A percentile compares a stretch with the other conserved stretches of the same genome.
Evolutionary conservation across 2,888 invertebrate species (phyloP).

Genomic region (Notocelia uddmanniana): DNA sequence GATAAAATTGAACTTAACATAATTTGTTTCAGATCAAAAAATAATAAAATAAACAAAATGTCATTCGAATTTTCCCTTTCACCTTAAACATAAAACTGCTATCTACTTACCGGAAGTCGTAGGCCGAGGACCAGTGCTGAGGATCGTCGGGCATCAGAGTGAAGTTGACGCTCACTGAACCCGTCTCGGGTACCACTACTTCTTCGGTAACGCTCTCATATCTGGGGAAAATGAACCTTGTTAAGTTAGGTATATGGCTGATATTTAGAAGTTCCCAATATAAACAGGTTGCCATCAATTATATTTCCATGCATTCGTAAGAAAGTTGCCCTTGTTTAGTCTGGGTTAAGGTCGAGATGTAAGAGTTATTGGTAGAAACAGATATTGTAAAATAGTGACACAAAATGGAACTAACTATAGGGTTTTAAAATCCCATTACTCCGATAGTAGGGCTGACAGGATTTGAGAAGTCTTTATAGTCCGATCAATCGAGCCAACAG

Average conservation of each 20-base stretch:
- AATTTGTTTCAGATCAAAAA: background rate
- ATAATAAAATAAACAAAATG: background rate
- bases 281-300: too few species aligned
- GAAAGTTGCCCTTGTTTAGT: too few species aligned
- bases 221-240: conserved; percentile 63
- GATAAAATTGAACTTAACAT: background rate
- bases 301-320: too few species aligned
- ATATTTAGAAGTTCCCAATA: conserved; percentile 2
- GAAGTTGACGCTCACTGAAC: conserved; percentile 89
- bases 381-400: too few species aligned
- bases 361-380: too few species aligned
- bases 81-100: conserved; percentile 16
- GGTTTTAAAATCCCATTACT: too few species aligned
- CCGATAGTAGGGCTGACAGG: too few species aligned
- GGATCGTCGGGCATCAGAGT: conserved; percentile 93
- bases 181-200: conserved; percentile 86
- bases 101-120: conserved; percentile 89
- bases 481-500: too few species aligned
- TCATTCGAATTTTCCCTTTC: conserved; percentile 5
- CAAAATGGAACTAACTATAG: too few species aligned
- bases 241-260: background rate
- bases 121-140: conserved; percentile 93
- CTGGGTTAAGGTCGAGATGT: too few species aligned
- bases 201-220: conserved; percentile 87
- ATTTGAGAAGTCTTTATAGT: too few species aligned